Conservation (phyloP, 2,113 vertebrate genomes). For the Choloepus hoffmanni region DNA sequence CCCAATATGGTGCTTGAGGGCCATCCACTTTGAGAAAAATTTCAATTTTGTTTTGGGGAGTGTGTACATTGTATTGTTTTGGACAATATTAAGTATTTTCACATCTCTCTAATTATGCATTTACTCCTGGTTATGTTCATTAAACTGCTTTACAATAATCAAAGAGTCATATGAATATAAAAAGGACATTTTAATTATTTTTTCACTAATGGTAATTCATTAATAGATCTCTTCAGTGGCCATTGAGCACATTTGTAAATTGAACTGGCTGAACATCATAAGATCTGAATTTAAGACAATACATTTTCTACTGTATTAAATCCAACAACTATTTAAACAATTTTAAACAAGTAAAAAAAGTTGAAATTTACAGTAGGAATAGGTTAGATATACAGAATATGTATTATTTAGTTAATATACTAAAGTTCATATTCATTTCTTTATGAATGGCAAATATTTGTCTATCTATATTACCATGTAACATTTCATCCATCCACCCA, state of each 20-base stretch:
- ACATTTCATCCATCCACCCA: not conserved
- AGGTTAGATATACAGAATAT: not conserved
- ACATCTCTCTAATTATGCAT: not conserved
- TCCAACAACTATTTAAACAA: not conserved
- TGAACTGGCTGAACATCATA: not conserved
- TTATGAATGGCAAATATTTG: not conserved
- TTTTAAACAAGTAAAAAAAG: not conserved
- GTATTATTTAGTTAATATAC: not conserved
- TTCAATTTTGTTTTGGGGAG: not conserved
- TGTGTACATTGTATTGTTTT: not conserved
- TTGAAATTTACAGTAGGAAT: not conserved
- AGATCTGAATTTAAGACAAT: not conserved
- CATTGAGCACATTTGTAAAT: not conserved
- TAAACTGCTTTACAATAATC: not conserved
- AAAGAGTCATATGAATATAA: not conserved
- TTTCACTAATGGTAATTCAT: not conserved
- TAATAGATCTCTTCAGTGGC: not conserved
- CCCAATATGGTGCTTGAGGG: not conserved
- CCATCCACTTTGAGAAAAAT: not conserved
- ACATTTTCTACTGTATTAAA: not conserved
- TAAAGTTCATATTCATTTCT: conserved; percentile 6
- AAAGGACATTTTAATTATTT: not conserved
- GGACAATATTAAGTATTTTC: not conserved
- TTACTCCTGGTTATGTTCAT: not conserved
- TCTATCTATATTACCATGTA: not conserved